Conservation (phyloP, 2,113 vertebrate species). For the Pan troglodytes region DNA sequence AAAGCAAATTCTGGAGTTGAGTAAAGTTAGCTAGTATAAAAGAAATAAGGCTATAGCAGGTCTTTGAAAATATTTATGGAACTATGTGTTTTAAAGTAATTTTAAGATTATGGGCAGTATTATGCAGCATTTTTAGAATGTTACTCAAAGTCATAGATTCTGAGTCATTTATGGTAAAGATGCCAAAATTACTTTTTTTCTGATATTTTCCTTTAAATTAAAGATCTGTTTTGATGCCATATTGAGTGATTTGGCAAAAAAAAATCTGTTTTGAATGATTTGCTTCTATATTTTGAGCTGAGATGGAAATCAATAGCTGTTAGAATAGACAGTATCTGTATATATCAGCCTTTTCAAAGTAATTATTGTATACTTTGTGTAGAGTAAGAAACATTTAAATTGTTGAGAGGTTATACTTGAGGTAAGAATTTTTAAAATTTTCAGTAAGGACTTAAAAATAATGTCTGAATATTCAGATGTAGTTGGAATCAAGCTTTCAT, state of each 20-base stretch:
- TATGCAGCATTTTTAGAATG: not conserved
- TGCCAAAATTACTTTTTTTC: not conserved
- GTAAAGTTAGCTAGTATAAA: not conserved
- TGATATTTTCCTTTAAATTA: constrained; percentile 34
- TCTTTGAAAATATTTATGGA: constrained; percentile 30
- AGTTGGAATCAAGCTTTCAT: constrained; percentile 1
- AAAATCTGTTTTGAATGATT: constrained; percentile 28
- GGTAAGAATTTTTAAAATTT: not conserved
- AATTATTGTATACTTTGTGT: not conserved
- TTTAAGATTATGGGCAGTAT: not conserved
- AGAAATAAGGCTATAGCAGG: not conserved
- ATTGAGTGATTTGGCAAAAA: too few relatives aligned
- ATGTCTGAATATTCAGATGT: not conserved
- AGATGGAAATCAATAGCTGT: not conserved
- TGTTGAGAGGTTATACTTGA: constrained; percentile 2
- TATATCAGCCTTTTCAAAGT: not conserved
- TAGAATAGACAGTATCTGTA: not conserved
- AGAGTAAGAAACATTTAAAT: not conserved
- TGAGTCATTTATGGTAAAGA: not conserved
- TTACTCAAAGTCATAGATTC: not conserved
- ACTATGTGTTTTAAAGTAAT: not conserved
- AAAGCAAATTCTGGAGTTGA: constrained; percentile 25
- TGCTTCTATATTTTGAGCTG: not conserved
- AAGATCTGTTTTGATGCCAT: not conserved
- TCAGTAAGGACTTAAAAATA: not conserved